Evolutionary conservation across 1,140 invertebrate genomes (phyloP), one percentile per base, ranked within the genome.

Genomic region (Doryteuthis pealeii): DNA sequence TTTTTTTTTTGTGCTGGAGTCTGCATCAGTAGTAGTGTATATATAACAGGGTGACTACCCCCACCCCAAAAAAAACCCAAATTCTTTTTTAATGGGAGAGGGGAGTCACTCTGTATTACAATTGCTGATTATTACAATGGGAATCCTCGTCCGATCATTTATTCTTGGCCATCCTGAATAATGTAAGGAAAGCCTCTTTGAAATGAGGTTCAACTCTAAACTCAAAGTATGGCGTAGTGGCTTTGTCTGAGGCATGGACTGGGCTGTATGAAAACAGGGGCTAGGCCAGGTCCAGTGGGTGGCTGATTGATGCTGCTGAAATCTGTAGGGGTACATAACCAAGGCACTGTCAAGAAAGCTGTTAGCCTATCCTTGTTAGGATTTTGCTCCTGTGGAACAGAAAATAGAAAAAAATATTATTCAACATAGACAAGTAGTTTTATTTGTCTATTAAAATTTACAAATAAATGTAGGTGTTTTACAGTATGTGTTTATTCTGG

Each of bases 361-460:
- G 81, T 79, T 2, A 84, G 74, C 32, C 83, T 62, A 33, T 84
- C 82, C 49, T 79, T 80, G 71, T 71, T 83, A 14, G 77, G 72
- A 28, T 76, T 74, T 15, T 72, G 74, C 49, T 54, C 30, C 78
- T 82, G 71, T 69, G 76, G 77, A 12, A 43, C 33, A 72, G 32
- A 65, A 35, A 66, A 58, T 4, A 58, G 10, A 40, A 40, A 40
- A 40, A 40, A 40, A 40, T n/a, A n/a, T n/a, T n/a, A n/a, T n/a
- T n/a, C n/a, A n/a, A n/a, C n/a, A n/a, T n/a, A n/a, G n/a, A n/a
- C n/a, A n/a, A n/a, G n/a, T n/a, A n/a, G n/a, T n/a, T n/a, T n/a
- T n/a, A n/a, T n/a, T n/a, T n/a, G n/a, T n/a, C n/a, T n/a, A n/a
- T n/a, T n/a, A n/a, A n/a, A n/a, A n/a, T n/a, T n/a, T n/a, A n/a